phyloP scores from a whole-genome alignment of 2,113 vertebrate species.

The Hucho hucho region DNA sequence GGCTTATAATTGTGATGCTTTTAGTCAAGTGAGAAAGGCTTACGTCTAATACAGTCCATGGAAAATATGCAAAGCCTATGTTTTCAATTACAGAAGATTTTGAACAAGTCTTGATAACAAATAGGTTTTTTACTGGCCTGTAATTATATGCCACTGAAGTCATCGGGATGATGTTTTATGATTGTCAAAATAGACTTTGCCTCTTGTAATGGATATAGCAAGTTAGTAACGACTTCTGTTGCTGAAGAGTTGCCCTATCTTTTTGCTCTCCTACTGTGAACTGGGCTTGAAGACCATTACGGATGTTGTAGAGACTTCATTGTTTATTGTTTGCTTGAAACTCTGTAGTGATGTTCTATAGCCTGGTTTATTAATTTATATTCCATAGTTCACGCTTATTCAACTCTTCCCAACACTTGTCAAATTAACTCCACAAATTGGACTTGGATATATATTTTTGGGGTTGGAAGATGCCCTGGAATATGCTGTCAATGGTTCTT shows the following conservation, averaged over 20 bases:
- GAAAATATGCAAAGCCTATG: background rate
- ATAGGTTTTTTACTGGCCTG: no score
- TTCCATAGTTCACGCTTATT: constrained; percentile 22
- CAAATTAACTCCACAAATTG: constrained; percentile 19
- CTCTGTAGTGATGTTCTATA: background rate
- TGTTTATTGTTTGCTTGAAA: no score
- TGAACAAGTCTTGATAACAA: background rate
- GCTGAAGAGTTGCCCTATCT: no score
- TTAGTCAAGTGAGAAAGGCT: background rate
- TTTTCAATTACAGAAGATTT: background rate
- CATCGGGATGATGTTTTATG: no score
- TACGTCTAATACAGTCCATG: background rate
- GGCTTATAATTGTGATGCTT: background rate
- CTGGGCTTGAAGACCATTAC: no score
- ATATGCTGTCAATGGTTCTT: constrained; percentile 30
- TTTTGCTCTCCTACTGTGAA: no score
- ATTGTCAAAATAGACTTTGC: no score
- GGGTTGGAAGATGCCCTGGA: background rate
- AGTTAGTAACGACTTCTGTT: no score
- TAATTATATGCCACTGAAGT: no score
- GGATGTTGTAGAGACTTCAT: no score
- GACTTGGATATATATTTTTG: constrained; percentile 34
- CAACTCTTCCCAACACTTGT: constrained; percentile 1
- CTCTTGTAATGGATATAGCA: no score
- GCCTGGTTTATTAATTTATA: background rate